These are phyloP conservation scores for Acanthis flammea DNA, from an alignment of 2,797 vertebrate genomes.

Conservation along the genomic window DNA sequence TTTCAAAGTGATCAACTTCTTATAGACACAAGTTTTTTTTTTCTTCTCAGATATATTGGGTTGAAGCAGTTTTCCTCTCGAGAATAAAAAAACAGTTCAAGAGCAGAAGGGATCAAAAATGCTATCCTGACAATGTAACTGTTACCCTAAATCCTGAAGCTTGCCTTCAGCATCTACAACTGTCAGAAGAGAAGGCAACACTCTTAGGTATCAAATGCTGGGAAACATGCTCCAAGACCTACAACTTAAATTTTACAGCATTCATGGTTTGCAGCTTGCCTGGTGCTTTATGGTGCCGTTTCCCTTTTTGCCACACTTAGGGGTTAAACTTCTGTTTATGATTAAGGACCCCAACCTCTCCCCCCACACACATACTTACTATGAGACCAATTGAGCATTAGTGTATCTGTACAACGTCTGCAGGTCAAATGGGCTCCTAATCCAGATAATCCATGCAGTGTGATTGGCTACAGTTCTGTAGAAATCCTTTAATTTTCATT, in stretches of 20 bases:
- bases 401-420: not conserved
- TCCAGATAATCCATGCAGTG: conserved; percentile 53
- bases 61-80: not conserved
- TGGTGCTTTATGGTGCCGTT: not conserved
- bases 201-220: not conserved
- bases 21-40: not conserved
- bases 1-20: not conserved
- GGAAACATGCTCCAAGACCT: not conserved
- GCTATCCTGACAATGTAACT: not conserved
- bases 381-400: conserved; percentile 16
- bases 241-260: not conserved
- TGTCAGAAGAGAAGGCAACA: not conserved
- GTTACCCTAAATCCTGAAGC: not conserved
- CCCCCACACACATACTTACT: not conserved
- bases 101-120: not conserved
- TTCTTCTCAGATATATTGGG: not conserved
- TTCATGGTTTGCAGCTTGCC: not conserved
- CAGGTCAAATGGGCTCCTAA: conserved; percentile 56
- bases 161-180: not conserved
- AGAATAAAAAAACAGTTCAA: not conserved
- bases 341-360: not conserved
- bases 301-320: not conserved
- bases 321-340: conserved; percentile 16
- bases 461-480: conserved; percentile 41
- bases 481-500: conserved; percentile 57